phyloP scores from a whole-genome alignment of 2,113 vertebrate genomes.

The Sakesphorus luctuosus region DNA sequence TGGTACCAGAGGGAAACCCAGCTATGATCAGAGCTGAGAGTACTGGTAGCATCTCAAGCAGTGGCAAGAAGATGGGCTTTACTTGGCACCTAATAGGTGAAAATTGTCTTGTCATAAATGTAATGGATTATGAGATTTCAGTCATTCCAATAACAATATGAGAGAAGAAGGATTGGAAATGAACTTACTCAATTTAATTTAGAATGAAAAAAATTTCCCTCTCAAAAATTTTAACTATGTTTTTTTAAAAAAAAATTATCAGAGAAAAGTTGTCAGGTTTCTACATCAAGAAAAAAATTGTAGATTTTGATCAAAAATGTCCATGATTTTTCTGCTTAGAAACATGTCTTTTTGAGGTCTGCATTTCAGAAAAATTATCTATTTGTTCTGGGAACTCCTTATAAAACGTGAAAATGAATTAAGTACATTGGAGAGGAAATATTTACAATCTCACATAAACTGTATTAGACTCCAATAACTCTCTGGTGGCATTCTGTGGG shows the following conservation, averaged over 20 bases:
- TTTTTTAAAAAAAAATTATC: background rate
- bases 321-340: background rate
- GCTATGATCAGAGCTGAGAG: background rate
- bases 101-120: background rate
- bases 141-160: background rate
- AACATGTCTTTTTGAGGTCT: background rate
- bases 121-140: background rate
- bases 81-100: background rate
- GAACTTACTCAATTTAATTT: background rate
- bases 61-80: background rate
- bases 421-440: background rate
- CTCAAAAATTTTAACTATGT: background rate
- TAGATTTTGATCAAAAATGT: background rate
- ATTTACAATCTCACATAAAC: background rate
- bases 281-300: background rate
- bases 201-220: background rate
- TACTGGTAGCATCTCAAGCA: background rate
- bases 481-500: background rate
- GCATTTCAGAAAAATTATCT: background rate
- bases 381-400: background rate
- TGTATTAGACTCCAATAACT: background rate
- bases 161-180: background rate
- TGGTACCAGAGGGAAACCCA: background rate
- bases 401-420: background rate
- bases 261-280: background rate